Percentiles rank a stretch among this genome's conserved stretches.
Conservation (phyloP, 1,140 invertebrate species). For the Drosophila baimaii region DNA sequence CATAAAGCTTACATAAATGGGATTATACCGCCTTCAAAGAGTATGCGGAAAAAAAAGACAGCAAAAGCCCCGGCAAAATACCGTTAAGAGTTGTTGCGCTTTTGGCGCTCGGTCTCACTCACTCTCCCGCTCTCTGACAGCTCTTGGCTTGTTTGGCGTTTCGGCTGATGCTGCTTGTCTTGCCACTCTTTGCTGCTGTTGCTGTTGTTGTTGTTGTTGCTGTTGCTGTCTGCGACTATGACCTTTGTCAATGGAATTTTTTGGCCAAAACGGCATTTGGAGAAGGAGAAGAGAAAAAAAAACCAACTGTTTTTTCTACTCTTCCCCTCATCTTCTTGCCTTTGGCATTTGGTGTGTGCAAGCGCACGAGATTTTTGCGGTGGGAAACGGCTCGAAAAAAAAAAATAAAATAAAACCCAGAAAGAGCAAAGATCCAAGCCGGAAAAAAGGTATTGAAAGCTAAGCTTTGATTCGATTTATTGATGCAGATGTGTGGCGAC, state of each 20-base stretch:
- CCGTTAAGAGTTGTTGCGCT: conserved; percentile 79
- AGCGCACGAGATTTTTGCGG: conserved; percentile 37
- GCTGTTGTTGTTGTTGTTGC: conserved; percentile 17
- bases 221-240: conserved; percentile 61
- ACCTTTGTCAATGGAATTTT: conserved; percentile 80
- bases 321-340: conserved; percentile 12
- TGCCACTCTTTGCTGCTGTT: conserved; percentile 33
- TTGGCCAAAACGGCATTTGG: conserved; percentile 46
- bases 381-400: conserved; percentile 23
- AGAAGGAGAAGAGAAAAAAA: conserved; percentile 6
- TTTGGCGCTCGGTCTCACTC: conserved; percentile 39
- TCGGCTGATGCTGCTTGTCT: conserved; percentile 27
- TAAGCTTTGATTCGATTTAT: conserved; percentile 54
- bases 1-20: background rate
- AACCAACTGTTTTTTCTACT: conserved; percentile 9
- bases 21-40: conserved; percentile 1
- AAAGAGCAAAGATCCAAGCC: conserved; percentile 13
- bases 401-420: background rate
- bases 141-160: conserved; percentile 48
- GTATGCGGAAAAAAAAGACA: conserved; percentile 8
- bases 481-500: conserved; percentile 34
- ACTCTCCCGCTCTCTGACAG: conserved; percentile 19
- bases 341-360: conserved; percentile 37
- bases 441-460: conserved; percentile 43
- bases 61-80: conserved; percentile 59